These are phyloP conservation scores for Mycalesis mineus DNA, from an alignment of 2,888 invertebrate species.

Conservation along the genomic window DNA sequence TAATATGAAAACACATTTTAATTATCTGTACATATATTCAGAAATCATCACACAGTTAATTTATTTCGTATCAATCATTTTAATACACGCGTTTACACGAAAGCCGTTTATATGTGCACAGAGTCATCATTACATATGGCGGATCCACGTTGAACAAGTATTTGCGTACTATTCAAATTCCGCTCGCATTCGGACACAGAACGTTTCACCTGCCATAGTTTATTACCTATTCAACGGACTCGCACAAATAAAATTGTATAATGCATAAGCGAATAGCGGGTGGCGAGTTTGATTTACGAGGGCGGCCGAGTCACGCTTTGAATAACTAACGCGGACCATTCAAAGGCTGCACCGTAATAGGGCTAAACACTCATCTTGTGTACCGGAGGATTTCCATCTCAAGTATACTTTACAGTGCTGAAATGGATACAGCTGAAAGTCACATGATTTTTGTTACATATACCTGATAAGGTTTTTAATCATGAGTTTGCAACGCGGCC, in stretches of 20 bases:
- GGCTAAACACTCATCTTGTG: not conserved
- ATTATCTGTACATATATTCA: too few relatives aligned
- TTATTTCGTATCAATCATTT: not conserved
- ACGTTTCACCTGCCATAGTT: constrained; percentile 74
- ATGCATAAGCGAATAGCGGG: constrained; percentile 78
- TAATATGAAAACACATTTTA: too few relatives aligned
- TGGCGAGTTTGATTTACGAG: constrained; percentile 77
- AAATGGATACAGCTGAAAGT: too few relatives aligned
- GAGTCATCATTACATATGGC: constrained; percentile 26
- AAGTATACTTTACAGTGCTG: too few relatives aligned
- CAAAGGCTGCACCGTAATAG: constrained; percentile 41
- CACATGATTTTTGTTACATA: too few relatives aligned
- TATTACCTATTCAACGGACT: constrained; percentile 77
- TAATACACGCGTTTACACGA: constrained; percentile 6
- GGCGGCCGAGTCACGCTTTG: constrained; percentile 61
- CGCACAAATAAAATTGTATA: constrained; percentile 79
- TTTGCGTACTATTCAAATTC: constrained; percentile 69
- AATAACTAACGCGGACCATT: constrained; percentile 73
- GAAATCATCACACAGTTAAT: not conserved
- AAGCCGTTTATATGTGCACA: constrained; percentile 12
- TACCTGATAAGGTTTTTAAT: too few relatives aligned
- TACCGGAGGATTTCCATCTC: not conserved
- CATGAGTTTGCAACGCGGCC: too few relatives aligned
- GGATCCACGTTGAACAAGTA: constrained; percentile 38
- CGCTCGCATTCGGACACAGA: constrained; percentile 59